phyloP scores from a whole-genome alignment of 2,888 invertebrate species.

The Anagyrus pseudococci region DNA sequence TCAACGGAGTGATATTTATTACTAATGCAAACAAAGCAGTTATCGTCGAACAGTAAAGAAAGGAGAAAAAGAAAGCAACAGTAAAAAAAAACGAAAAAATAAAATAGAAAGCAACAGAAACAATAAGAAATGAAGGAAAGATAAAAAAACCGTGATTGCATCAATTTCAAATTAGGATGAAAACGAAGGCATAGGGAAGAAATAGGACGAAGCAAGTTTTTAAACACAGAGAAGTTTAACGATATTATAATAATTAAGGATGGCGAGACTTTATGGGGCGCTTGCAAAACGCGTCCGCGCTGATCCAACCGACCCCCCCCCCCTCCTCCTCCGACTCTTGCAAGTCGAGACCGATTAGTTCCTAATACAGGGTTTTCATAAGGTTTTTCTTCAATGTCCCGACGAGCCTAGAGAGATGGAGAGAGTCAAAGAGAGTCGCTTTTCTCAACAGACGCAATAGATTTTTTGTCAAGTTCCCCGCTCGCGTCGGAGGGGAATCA shows the following conservation, averaged over 20 bases:
- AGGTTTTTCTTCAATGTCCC: constrained; percentile 27
- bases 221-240: constrained; percentile 44
- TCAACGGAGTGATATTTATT: constrained; percentile 60
- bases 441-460: too few relatives aligned
- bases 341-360: constrained; percentile 37
- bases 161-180: constrained; percentile 42
- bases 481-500: constrained; percentile 21
- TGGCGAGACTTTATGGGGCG: constrained; percentile 39
- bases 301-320: constrained; percentile 30
- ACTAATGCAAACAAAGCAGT: constrained; percentile 47
- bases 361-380: constrained; percentile 39
- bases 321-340: neutral
- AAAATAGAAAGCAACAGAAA: too few relatives aligned
- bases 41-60: constrained; percentile 46
- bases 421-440: constrained; percentile 2
- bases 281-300: constrained; percentile 36
- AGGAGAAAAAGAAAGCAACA: too few relatives aligned
- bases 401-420: constrained; percentile 10
- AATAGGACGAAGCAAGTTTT: constrained; percentile 46
- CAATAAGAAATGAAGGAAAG: too few relatives aligned
- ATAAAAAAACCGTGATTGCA: constrained; percentile 56
- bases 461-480: too few relatives aligned
- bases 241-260: constrained; percentile 45
- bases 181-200: constrained; percentile 26
- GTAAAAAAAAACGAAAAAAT: too few relatives aligned